Percentiles rank a stretch among this genome's conserved stretches.
phyloP scores from a whole-genome alignment of 2,888 invertebrate genomes.

The Panopea generosa region DNA sequence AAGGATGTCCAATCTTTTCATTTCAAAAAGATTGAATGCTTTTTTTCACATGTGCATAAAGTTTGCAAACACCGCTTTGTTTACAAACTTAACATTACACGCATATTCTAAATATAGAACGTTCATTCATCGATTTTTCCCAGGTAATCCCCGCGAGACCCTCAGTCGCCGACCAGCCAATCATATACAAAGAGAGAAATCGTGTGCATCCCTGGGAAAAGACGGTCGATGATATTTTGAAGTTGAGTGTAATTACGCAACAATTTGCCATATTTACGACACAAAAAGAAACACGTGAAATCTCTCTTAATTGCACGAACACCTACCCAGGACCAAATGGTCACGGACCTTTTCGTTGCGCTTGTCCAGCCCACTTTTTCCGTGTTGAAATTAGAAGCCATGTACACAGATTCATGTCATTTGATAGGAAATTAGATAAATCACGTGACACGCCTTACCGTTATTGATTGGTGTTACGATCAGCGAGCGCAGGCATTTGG shows the following conservation, averaged over 20 bases:
- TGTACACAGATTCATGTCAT: conserved; percentile 64
- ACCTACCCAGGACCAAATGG: conserved; percentile 67
- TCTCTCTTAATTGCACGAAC: background rate
- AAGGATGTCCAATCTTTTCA: too few relatives aligned
- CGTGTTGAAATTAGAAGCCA: conserved; percentile 47
- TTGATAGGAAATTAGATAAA: conserved; percentile 67
- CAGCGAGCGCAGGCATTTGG: conserved; percentile 38
- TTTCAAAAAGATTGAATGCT: too few relatives aligned
- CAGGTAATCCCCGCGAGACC: conserved; percentile 33
- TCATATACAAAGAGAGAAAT: conserved; percentile 18
- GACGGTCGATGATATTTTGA: background rate
- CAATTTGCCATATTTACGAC: too few relatives aligned
- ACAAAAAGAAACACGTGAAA: background rate
- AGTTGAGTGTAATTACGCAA: too few relatives aligned
- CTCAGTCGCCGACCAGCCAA: conserved; percentile 32
- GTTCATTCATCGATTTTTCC: conserved; percentile 56
- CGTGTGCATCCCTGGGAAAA: conserved; percentile 15
- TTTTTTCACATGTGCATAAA: too few relatives aligned
- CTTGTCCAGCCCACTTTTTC: conserved; percentile 69
- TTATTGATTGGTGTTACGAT: conserved; percentile 62
- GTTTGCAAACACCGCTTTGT: conserved; percentile 5
- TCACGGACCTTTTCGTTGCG: conserved; percentile 27
- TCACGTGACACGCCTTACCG: conserved; percentile 63
- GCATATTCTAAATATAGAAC: conserved; percentile 39
- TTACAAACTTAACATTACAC: conserved; percentile 8